phyloP scores from a whole-genome alignment of 2,797 vertebrate species.

The Myripristis murdjan region DNA sequence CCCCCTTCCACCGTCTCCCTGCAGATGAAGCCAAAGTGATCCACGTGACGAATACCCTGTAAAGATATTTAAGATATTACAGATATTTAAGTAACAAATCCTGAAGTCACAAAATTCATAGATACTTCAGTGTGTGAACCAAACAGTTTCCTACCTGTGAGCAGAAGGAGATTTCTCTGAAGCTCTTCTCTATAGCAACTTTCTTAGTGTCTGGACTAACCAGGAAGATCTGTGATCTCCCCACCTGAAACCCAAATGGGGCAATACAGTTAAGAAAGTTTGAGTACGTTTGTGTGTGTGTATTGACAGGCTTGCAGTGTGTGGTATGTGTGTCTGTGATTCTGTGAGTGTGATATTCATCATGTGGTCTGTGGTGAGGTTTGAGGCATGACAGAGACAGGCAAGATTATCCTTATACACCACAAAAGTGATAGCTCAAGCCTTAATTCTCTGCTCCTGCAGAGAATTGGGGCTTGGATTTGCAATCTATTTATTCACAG shows the following conservation, averaged over 20 bases:
- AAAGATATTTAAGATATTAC: conserved; percentile 36
- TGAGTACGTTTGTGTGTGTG: not conserved
- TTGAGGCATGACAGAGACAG: conserved; percentile 3
- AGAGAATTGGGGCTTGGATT: too few species aligned
- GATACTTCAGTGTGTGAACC: not conserved
- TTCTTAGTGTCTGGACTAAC: conserved; percentile 99
- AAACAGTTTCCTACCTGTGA: conserved; percentile 90
- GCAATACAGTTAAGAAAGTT: not conserved
- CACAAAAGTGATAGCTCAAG: not conserved
- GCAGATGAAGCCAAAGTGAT: conserved; percentile 99
- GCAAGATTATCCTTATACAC: not conserved
- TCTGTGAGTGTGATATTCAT: not conserved
- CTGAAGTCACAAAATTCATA: not conserved
- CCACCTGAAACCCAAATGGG: conserved; percentile 86
- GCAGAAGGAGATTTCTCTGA: conserved; percentile 99
- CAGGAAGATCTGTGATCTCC: conserved; percentile 96
- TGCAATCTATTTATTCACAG: too few species aligned
- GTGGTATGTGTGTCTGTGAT: conserved; percentile 8
- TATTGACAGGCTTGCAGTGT: not conserved
- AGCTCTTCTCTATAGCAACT: conserved; percentile 96
- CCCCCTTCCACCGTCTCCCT: conserved; percentile 92
- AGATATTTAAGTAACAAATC: not conserved
- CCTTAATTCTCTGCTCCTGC: not conserved
- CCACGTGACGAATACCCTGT: conserved; percentile 96
- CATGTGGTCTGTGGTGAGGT: not conserved